Conservation (phyloP, 2,797 vertebrate species). For the Euthynnus affinis region DNA sequence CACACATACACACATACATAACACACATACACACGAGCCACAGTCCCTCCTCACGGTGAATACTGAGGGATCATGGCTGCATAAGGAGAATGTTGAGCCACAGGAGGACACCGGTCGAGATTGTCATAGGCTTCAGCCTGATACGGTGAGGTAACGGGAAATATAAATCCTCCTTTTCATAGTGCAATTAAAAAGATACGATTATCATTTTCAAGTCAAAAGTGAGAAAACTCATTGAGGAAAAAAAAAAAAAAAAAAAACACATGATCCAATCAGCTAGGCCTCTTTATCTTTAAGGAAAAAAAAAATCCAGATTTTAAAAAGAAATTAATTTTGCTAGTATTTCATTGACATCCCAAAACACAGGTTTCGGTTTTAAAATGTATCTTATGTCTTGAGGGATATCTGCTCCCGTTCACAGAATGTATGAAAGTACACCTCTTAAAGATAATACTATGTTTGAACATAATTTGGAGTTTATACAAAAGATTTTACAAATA, state of each 20-base stretch:
- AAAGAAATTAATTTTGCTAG: slow-evolving; percentile 20
- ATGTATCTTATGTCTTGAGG: slow-evolving; percentile 29
- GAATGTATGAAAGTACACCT: slow-evolving; percentile 35
- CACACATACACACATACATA: slow-evolving; percentile 21
- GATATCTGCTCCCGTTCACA: slow-evolving; percentile 28
- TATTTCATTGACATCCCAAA: slow-evolving; percentile 40
- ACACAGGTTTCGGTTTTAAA: slow-evolving; percentile 34
- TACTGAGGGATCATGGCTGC: slow-evolving; percentile 60
- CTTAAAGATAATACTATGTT: slow-evolving; percentile 50
- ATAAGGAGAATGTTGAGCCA: slow-evolving; percentile 54
- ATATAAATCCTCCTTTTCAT: slow-evolving; percentile 73
- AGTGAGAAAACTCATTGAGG: slow-evolving; percentile 40
- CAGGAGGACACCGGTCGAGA: slow-evolving; percentile 71
- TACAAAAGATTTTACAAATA: slow-evolving; percentile 53
- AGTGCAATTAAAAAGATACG: slow-evolving; percentile 81
- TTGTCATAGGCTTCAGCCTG: slow-evolving; percentile 76
- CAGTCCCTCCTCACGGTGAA: slow-evolving; percentile 52
- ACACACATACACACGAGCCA: slow-evolving; percentile 24
- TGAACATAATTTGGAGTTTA: slow-evolving; percentile 55
- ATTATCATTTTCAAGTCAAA: slow-evolving; percentile 77
- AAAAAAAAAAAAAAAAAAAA: background rate
- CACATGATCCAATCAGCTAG: slow-evolving; percentile 34
- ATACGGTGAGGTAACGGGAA: slow-evolving; percentile 77
- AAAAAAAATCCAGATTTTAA: slow-evolving; percentile 37
- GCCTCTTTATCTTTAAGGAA: slow-evolving; percentile 25